Evolutionary conservation across 2,113 vertebrate genomes (phyloP), one percentile per base, ranked within the genome.

Genomic region (Prochilodus magdalenae): DNA sequence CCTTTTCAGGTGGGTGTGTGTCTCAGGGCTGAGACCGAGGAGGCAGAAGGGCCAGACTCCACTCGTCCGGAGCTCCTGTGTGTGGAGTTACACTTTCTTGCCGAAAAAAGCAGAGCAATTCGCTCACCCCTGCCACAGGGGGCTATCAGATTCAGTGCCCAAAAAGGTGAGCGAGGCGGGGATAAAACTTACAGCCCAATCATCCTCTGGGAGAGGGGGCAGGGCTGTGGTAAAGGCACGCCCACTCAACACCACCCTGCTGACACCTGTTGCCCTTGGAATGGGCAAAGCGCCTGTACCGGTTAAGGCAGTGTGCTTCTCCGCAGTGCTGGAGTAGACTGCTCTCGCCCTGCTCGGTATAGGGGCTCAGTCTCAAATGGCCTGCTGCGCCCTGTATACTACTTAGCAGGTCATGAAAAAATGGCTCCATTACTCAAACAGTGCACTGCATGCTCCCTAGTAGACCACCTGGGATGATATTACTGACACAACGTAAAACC

Each of bases 241-340:
- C 89, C 89, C 83, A 27, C 69, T 47, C 15, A 27, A 81, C 40
- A 55, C 81, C 90, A 89, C 87, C 59, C 84, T 75, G 67, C 73
- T 81, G 84, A 91, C 94, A 94, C 93, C 94, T 94, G 94, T 94
- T 88, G 91, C 90, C 91, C 90, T 89, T 90, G 87, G 86, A 91
- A 88, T 75, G 80, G 49, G 36, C 73, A 57, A 8, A 75, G 44
- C 4, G 49, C 36, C 24, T 62, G 67, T 72, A 26, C 67, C 40
- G 13, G 53, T 62, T 80, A 80, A 72, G 62, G 66, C 66, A 70
- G 33, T 60, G 8, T 6, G 20, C 53, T 57, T 57, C 53, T 22
- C 3, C 1, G 53, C 4, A 22, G 24, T 60, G 11, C 22, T 24
- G 57, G 57, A 13, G 53, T 4, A n/a, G 53, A 53, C 5, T 16